A percentile compares a stretch with the other conserved stretches of the same genome.
These are phyloP conservation scores for Pachydiplax longipennis DNA, from an alignment of 2,888 invertebrate genomes.

Conservation along the genomic window DNA sequence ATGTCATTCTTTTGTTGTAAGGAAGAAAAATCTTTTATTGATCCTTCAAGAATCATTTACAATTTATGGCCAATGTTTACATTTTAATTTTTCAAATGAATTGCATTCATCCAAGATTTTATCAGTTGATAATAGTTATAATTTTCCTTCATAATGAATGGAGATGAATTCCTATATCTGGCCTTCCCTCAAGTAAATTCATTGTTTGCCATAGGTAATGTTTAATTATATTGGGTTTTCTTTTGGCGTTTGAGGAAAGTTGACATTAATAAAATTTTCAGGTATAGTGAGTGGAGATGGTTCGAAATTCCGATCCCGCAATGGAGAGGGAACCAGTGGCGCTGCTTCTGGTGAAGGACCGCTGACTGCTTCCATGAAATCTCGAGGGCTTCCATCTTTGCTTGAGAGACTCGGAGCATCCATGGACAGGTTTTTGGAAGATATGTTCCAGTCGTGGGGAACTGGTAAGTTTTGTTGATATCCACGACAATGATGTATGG, in stretches of 20 bases:
- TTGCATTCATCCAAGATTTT: not conserved
- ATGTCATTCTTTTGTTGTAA: too few species aligned
- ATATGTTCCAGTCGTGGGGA: constrained; percentile 82
- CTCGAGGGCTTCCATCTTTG: constrained; percentile 50
- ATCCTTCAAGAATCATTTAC: not conserved
- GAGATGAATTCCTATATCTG: too few species aligned
- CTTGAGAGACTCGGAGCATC: constrained; percentile 80
- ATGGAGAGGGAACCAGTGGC: constrained; percentile 1
- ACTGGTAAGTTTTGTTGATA: constrained; percentile 58
- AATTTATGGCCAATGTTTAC: not conserved
- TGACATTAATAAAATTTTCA: constrained; percentile 1
- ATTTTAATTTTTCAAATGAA: not conserved
- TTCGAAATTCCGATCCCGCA: constrained; percentile 10
- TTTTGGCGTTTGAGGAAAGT: not conserved
- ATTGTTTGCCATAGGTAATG: not conserved
- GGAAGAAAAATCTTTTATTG: too few species aligned
- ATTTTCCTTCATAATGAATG: too few species aligned
- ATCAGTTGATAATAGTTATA: too few species aligned
- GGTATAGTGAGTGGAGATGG: constrained; percentile 40
- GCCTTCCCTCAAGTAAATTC: too few species aligned
- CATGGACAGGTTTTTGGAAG: constrained; percentile 76
- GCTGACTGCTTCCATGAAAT: not conserved
- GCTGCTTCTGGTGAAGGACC: not conserved
- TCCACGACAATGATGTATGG: too few species aligned
- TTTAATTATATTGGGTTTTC: not conserved